Conservation (phyloP, 2,797 vertebrate species). For the Thaleichthys pacificus region DNA sequence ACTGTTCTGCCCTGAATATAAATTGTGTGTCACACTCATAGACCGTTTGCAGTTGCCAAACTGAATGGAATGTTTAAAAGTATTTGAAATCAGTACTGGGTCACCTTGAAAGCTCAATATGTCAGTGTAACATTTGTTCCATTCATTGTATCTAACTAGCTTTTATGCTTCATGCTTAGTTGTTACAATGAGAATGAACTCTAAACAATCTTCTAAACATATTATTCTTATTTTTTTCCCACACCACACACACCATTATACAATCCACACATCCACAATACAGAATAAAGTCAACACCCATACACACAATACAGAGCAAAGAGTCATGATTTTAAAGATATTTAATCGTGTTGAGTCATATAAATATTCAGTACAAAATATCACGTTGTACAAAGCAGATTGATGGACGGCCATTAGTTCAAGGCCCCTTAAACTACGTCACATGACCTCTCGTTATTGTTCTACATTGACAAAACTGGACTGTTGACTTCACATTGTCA, state of each 20-base stretch:
- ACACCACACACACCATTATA: too few species aligned
- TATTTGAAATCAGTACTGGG: not conserved
- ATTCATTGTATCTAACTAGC: not conserved
- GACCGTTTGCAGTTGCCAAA: not conserved
- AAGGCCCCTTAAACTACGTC: slow-evolving; percentile 56
- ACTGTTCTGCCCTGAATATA: slow-evolving; percentile 24
- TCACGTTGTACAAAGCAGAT: slow-evolving; percentile 93
- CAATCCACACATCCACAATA: not conserved
- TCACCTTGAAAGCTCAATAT: not conserved
- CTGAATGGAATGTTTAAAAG: too few species aligned
- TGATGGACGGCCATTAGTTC: slow-evolving; percentile 53
- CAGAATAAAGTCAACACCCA: too few species aligned
- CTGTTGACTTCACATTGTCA: slow-evolving; percentile 71
- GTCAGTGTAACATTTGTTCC: not conserved
- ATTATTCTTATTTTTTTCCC: too few species aligned
- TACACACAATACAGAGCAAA: not conserved
- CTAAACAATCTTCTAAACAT: not conserved
- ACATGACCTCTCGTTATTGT: slow-evolving; percentile 47
- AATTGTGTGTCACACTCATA: not conserved
- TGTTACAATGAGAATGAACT: not conserved
- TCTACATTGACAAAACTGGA: slow-evolving; percentile 60
- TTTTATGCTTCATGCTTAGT: not conserved
- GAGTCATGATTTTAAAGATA: slow-evolving; percentile 68
- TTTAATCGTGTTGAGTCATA: slow-evolving; percentile 90
- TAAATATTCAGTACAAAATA: slow-evolving; percentile 98